Base-by-base conservation (phyloP, 2,888 invertebrate species). In the Rhodophaea formosa region DNA sequence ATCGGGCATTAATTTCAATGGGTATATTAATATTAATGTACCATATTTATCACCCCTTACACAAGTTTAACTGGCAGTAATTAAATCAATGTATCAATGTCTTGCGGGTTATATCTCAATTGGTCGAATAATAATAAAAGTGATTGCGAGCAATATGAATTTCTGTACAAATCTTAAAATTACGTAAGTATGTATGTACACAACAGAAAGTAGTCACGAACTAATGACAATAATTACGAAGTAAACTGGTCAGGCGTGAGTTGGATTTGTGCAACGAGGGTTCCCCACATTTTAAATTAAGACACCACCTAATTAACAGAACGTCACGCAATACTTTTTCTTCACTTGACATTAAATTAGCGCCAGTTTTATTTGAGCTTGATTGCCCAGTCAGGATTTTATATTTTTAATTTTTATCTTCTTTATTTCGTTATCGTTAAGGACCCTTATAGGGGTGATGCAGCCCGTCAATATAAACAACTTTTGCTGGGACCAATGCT, bases 161-260 rank as follows among this genome's bases (percentile, higher is more conserved):
- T 17, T 39, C 12, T 49, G 10, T 16, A 42, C 16, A 17, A 12
- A 53, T 53, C 10, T 12, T 53, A 53, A 39, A 53, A 7, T 30
- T n/a, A 44, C 8, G n/a, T 39, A n/a, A 39, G 10, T n/a, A 12
- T n/a, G 12, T 39, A 8, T n/a, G 12, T 39, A 8, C n/a, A 44
- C 39, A 16, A 12, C 16, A 16, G 52, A 70, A 69, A 67, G 71
- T 68, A 72, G 75, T 74, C 76, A 81, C 75, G 75, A 76, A 79
- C 71, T 68, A 69, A 59, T 69, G 68, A 77, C 79, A 83, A 82
- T 87, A 84, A 87, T 87, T 88, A 86, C 70, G 1, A n/a, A 39
- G 10, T n/a, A n/a, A n/a, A 39, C n/a, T n/a, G n/a, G n/a, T n/a
- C 12, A 39, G 5, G n/a, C n/a, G 39, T 8, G 2, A 39, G 39